Conservation (phyloP, 2,797 vertebrate genomes). For the Pangasius mekongensis region DNA sequence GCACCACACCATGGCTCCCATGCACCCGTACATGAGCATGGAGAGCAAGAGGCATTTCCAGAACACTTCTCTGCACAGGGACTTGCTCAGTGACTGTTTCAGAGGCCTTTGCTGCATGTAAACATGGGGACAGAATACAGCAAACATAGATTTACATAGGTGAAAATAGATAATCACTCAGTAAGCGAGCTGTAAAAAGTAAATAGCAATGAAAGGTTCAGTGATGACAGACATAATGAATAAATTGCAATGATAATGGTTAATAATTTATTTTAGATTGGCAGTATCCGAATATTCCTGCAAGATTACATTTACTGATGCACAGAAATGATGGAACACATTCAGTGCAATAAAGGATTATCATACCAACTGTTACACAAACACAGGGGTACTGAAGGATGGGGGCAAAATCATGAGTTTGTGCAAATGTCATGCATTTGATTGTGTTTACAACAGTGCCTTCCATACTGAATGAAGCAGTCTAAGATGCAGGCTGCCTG, state of each 20-base stretch:
- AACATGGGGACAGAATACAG: constrained; percentile 34
- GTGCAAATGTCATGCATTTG: background rate
- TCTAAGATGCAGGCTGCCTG: background rate
- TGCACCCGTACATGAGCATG: constrained; percentile 95
- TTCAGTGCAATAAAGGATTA: background rate
- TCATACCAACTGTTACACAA: background rate
- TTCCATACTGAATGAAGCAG: background rate
- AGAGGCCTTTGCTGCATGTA: constrained; percentile 86
- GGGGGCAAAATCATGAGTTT: constrained; percentile 3
- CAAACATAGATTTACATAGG: background rate
- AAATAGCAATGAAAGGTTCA: background rate
- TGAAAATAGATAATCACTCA: background rate
- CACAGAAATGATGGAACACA: background rate
- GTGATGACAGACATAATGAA: background rate
- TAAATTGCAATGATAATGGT: background rate
- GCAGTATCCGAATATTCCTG: background rate
- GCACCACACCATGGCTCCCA: constrained; percentile 97
- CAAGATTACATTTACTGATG: background rate
- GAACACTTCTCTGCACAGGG: constrained; percentile 92
- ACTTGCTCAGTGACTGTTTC: constrained; percentile 94
- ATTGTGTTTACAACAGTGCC: constrained; percentile 11
- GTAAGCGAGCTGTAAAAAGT: background rate
- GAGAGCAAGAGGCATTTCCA: constrained; percentile 97
- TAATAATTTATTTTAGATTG: background rate
- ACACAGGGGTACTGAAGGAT: background rate